Evolutionary conservation across 2,888 invertebrate species (phyloP).

Genomic region (Azorinus chamasolen): DNA sequence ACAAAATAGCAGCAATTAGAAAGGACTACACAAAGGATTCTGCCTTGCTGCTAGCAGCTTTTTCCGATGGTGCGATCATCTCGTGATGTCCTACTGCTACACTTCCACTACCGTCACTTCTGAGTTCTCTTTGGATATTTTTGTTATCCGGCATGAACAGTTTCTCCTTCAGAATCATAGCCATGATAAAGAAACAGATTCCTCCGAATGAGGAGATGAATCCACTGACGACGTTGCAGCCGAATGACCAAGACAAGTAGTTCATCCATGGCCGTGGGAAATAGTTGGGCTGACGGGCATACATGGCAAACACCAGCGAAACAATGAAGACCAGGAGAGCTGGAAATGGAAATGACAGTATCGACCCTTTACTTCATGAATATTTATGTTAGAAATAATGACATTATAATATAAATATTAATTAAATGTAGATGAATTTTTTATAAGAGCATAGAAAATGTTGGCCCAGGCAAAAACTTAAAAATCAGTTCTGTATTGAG

Average conservation of each 20-base stretch:
- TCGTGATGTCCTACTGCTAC: too few species aligned
- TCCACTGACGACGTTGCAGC: constrained; percentile 92
- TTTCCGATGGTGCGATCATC: too few species aligned
- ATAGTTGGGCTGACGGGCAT: constrained; percentile 94
- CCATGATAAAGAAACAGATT: constrained; percentile 78
- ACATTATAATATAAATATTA: too few species aligned
- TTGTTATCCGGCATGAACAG: constrained; percentile 31
- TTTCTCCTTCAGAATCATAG: constrained; percentile 69
- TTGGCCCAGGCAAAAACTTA: too few species aligned
- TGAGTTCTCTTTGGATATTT: not conserved
- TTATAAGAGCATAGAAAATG: too few species aligned
- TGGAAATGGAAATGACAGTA: constrained; percentile 62
- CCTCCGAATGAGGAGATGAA: constrained; percentile 83
- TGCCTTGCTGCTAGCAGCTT: too few species aligned
- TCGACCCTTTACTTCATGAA: too few species aligned
- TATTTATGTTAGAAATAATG: too few species aligned
- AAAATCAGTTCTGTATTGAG: too few species aligned
- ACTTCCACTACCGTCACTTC: constrained; percentile 20
- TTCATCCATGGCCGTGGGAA: constrained; percentile 99
- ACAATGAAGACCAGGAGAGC: constrained; percentile 79
- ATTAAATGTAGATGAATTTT: too few species aligned
- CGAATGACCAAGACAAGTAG: constrained; percentile 98
- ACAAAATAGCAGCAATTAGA: too few species aligned
- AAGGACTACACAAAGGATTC: too few species aligned
- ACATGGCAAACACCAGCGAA: constrained; percentile 91